A percentile compares a stretch with the other conserved stretches of the same genome.
Conservation (phyloP, 2,888 invertebrate species). For the Megaustenia siamemsis region DNA sequence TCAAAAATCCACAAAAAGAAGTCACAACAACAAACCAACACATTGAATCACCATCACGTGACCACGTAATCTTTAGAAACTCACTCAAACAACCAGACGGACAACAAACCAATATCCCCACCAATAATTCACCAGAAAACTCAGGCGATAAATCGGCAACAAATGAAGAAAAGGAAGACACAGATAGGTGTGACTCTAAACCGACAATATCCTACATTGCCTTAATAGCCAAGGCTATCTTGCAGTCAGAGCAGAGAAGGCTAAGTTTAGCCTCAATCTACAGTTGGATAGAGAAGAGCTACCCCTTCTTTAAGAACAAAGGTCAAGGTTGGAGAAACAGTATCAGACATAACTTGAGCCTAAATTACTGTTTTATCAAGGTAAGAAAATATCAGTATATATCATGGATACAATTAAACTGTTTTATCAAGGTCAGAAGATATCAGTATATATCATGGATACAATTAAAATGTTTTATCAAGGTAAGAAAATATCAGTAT, state of each 20-base stretch:
- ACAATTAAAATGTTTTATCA: no score
- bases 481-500: no score
- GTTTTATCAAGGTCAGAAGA: no score
- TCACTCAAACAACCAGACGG: background rate
- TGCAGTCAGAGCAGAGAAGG: constrained; percentile 74
- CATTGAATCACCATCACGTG: background rate
- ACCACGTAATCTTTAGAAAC: background rate
- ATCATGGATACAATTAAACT: no score
- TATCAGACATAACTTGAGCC: constrained; percentile 77
- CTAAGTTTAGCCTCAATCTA: constrained; percentile 79
- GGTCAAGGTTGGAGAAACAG: constrained; percentile 79
- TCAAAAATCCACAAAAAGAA: background rate
- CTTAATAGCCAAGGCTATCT: constrained; percentile 78
- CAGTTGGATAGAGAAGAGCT: constrained; percentile 77
- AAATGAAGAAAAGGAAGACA: constrained; percentile 16
- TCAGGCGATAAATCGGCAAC: background rate
- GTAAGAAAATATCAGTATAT: no score
- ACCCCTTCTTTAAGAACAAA: constrained; percentile 76
- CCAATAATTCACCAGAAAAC: background rate
- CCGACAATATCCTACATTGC: constrained; percentile 78
- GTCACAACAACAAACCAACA: background rate
- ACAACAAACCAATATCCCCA: background rate
- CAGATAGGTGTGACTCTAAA: constrained; percentile 64
- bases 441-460: no score
- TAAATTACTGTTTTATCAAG: constrained; percentile 79